Evolutionary conservation across 2,797 vertebrate species (phyloP), one percentile per base, ranked within the genome.

Genomic region (Myotis daubentonii): DNA sequence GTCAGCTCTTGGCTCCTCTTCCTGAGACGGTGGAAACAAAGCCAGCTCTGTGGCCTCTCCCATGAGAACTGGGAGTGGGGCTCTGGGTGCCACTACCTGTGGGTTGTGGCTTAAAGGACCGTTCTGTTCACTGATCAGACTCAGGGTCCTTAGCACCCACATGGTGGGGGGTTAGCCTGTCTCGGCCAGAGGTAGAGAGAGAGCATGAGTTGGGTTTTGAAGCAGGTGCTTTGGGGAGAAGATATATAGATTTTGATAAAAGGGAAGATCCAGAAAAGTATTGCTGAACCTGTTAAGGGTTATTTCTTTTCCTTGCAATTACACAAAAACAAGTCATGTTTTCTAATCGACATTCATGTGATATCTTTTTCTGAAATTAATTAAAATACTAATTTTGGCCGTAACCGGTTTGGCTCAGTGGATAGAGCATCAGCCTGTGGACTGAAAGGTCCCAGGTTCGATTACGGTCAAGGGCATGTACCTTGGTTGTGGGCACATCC

Each of bases 1-100:
- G 65, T 97, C 96, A 95, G 89, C 84, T 93, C 93, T 95, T 94
- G 33, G 76, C 89, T 94, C 47, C 89, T 96, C 62, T 65, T 74
- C 88, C 88, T 70, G 20, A 91, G 92, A 81, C 22, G 19, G 90
- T 90, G 1, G 41, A 97, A 95, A 98, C 97, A 98, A 98, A 97
- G 94, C 84, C 44, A 72, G 53, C 74, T 97, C 95, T 98, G 96
- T 98, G 97, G 94, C 94, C 81, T 86, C 44, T 90, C 33, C 91
- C 93, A 53, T 38, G 15, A 92, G 94, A 55, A 53, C 68, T 74
- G 89, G 72, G 82, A 30, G 16, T 75, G 66, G 28, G 92, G 74
- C 90, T 91, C 25, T 30, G 89, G 96, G 91, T 93, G 87, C 94
- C 97, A 80, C 85, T 62, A 87, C 66, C 66, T 71, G 93, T 96